Percentiles rank a stretch among this genome's conserved stretches.
phyloP scores from a whole-genome alignment of 1,140 invertebrate genomes.

The Laupala kohalensis region DNA sequence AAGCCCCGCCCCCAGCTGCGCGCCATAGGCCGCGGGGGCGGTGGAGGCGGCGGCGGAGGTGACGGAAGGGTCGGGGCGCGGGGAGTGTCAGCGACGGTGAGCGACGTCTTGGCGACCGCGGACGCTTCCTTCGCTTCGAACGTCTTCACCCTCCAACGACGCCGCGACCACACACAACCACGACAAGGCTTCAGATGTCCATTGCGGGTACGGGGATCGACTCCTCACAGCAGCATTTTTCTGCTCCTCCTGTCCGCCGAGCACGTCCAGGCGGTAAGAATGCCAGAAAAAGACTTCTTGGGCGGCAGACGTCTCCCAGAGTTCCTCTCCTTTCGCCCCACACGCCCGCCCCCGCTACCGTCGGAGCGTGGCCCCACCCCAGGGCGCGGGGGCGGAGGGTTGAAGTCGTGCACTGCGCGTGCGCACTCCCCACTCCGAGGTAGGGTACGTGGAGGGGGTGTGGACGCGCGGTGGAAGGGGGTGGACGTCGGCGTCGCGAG shows the following conservation, averaged over 20 bases:
- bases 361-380: background rate
- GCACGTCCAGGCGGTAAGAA: constrained; percentile 7
- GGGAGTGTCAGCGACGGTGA: no score
- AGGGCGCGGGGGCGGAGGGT: no score
- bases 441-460: background rate
- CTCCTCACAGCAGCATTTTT: background rate
- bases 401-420: background rate
- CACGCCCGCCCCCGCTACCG: background rate
- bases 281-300: constrained; percentile 8
- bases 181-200: no score
- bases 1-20: background rate
- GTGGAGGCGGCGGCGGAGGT: no score
- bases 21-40: background rate
- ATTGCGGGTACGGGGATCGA: background rate
- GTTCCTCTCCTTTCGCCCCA: background rate
- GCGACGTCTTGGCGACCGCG: no score
- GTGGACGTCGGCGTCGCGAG: background rate
- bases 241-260: background rate
- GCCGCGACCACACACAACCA: no score
- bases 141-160: no score
- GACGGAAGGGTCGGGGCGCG: no score
- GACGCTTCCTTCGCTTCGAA: background rate
- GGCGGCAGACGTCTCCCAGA: background rate
- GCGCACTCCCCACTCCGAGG: background rate
- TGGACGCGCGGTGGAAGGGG: background rate